Base-by-base conservation (phyloP, 2,888 invertebrate genomes). In the Esperia sulphurella region DNA sequence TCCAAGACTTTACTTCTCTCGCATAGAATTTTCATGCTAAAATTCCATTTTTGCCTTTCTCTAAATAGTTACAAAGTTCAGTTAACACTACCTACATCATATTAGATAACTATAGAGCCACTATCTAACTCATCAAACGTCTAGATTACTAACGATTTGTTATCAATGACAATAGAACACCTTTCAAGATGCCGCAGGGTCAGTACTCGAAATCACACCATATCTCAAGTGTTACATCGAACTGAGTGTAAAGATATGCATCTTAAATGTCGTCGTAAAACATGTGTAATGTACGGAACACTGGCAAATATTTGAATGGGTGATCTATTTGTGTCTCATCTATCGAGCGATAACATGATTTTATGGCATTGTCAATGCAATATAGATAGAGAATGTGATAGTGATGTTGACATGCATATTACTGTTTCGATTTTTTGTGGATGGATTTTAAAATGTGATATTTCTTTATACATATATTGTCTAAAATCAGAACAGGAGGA, bases 271-370 rank as follows among this genome's bases (percentile, higher is more conserved):
- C n/a, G 71, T 62, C 77, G 81, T 81, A 71, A 70, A 77, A 81
- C 82, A 80, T 73, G 75, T 75, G 75, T 79, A 55, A 66, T 65
- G 68, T 67, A 65, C 60, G 61, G 55, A 55, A 65, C 63, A 55
- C 63, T 58, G 59, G 71, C 71, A 77, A 83, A 83, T 80, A 83
- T 83, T 75, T 77, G 74, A 56, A 21, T 21, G 21, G 54, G 63
- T 59, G 62, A 64, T 69, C 63, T 75, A 59, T 75, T 74, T 73
- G 71, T 74, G 63, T 67, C 65, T 61, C 56, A 56, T 61, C 63
- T 74, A 71, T 74, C 75, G 55, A 49, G 50, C 56, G 79, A 82
- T 83, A 84, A 79, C 71, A 57, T 45, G 50, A 45, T 48, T 55
- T 57, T 56, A 57, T 49, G 50, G 43, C 46, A 52, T 52, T 56